Percentiles rank a stretch among this genome's conserved stretches.
phyloP scores from a whole-genome alignment of 2,113 vertebrate species.

The Periophthalmodon schlosseri region DNA sequence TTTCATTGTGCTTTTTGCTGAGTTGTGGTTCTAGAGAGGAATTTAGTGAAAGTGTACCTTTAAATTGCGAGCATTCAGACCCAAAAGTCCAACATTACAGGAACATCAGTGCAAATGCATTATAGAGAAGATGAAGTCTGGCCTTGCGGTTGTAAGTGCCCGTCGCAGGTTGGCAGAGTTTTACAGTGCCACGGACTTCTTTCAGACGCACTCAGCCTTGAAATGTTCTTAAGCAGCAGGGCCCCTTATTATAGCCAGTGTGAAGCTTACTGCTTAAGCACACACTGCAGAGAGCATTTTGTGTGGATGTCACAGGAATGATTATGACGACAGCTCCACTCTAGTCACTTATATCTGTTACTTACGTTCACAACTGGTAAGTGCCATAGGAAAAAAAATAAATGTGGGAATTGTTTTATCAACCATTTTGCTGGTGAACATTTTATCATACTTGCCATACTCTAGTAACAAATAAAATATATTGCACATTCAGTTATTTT shows the following conservation, averaged over 20 bases:
- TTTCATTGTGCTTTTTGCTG: slow-evolving; percentile 25
- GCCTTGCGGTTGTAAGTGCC: slow-evolving; percentile 35
- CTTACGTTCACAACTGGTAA: slow-evolving; percentile 16
- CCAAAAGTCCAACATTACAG: slow-evolving; percentile 55
- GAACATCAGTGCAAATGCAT: slow-evolving; percentile 61
- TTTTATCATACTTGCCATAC: slow-evolving; percentile 33
- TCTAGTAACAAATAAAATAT: not conserved
- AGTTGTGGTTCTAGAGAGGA: slow-evolving; percentile 31
- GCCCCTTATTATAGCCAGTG: not conserved
- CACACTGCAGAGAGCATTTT: slow-evolving; percentile 8
- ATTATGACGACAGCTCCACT: slow-evolving; percentile 36
- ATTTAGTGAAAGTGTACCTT: slow-evolving; percentile 45
- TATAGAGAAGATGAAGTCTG: slow-evolving; percentile 53
- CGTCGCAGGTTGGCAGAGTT: slow-evolving; percentile 34
- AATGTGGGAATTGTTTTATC: slow-evolving; percentile 1
- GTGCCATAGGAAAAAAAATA: slow-evolving; percentile 7
- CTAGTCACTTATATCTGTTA: slow-evolving; percentile 18
- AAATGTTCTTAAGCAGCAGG: slow-evolving; percentile 40
- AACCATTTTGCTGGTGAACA: slow-evolving; percentile 82
- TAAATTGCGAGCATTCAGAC: slow-evolving; percentile 42
- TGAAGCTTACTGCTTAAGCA: slow-evolving; percentile 19
- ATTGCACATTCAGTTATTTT: slow-evolving; percentile 7
- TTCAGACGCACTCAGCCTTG: slow-evolving; percentile 32
- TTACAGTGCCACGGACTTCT: slow-evolving; percentile 16
- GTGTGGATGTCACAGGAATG: slow-evolving; percentile 31